Evolutionary conservation across 2,113 vertebrate genomes (phyloP), one percentile per base, ranked within the genome.

Genomic region (Zapus hudsonius): DNA sequence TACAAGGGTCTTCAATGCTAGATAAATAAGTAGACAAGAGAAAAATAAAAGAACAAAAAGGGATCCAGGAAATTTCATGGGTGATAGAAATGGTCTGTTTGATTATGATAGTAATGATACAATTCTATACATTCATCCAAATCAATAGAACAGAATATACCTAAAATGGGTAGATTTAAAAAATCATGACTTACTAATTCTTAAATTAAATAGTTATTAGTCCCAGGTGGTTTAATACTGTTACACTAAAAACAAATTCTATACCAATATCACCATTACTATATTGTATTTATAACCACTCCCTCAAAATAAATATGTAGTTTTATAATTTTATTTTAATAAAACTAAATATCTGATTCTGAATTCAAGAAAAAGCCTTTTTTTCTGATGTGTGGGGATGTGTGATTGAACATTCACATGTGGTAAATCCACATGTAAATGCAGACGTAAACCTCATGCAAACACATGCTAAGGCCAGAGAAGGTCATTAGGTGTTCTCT

Each of bases 291-390:
- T 81, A 73, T 83, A 74, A 63, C 55, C 36, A 73, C 33, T 36
- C 40, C 22, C 20, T 15, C 17, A 87, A 20, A 52, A 90, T 74
- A 84, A 63, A 27, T 20, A 70, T 55, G 19, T 13, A 90, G 42
- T 63, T 94, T 92, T 63, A 36, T 47, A 8, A 57, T 86, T 84
- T 94, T 76, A 76, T 66, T 84, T 84, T 44, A 89, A 47, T 89
- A 29, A 20, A 94, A 82, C 12, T n/a, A 52, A 64, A 33, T 17
- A 92, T 76, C 92, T 88, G 36, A 83, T 70, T 23, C 19, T 91
- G 19, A 93, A 86, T 94, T 91, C 27, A 17, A 92, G 78, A 61
- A 81, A 82, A 52, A 15, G 12, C 52, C 16, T 52, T 52, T 15
- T 52, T 52, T 52, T 10, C 52, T 13, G 12, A 15, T 52, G 52